Base-by-base conservation (phyloP, 2,888 invertebrate species). In the Serrognathus titanus region DNA sequence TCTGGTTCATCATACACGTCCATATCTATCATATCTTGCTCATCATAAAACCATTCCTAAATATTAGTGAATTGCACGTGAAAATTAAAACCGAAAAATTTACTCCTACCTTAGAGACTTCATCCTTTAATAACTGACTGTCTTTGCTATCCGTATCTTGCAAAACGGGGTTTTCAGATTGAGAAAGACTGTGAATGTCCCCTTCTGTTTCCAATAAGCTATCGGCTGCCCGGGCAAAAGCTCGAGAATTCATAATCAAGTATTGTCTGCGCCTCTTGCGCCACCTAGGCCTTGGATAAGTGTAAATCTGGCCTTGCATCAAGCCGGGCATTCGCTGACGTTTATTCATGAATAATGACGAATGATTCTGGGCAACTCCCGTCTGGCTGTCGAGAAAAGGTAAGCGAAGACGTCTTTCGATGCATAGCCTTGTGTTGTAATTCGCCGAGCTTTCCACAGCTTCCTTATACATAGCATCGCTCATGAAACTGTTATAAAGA, bases 371-470 rank as follows among this genome's bases (percentile, higher is more conserved):
- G 48, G 97, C 97, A 55, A 97, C 94, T 63, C 93, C 95, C 64
- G 96, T 97, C 78, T 97, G 96, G 12, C 94, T 94, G 79, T 97
- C 97, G 68, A 97, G 84, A 75, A 97, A 97, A 24, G 97, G 97
- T 84, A 97, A 88, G 63, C 97, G 85, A 78, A 95, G 84, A 66
- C 94, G 87, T 64, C 97, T 84, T 80, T 97, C 97, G 63, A 93
- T 87, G 78, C 94, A 92, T 80, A 97, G 78, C 80, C 94, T 82
- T 60, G 93, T 91, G 78, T 97, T 97, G 75, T 93, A 96, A 72
- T 89, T 93, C 55, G 93, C 91, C 8, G 95, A 93, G 75, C 92
- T 94, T 78, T 97, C 95, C 69, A 95, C 85, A 66, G 92, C 89
- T 81, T 97, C 96, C 78, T 91, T 89, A 74, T 96, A 97, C 39